Evolutionary conservation across 2,113 vertebrate genomes (phyloP).

Genomic region (Myrmecobius fasciatus): DNA sequence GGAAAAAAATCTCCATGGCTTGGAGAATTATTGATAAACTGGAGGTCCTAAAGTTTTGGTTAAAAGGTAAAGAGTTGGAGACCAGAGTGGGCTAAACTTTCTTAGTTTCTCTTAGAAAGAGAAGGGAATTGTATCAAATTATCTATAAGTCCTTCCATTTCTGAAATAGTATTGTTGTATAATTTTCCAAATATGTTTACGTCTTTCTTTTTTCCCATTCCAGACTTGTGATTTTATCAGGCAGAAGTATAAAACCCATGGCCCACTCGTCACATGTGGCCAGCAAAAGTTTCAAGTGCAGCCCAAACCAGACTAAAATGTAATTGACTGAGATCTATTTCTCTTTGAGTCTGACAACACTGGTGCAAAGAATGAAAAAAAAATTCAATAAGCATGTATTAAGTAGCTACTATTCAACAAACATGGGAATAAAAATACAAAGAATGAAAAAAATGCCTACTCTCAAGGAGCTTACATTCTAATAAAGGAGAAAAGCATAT

Average conservation of each 20-base stretch:
- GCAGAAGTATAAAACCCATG: not conserved
- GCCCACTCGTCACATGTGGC: not conserved
- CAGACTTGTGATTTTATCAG: not conserved
- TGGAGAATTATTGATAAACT: too few relatives aligned
- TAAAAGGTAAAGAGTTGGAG: too few relatives aligned
- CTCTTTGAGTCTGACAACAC: not conserved
- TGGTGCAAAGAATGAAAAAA: not conserved
- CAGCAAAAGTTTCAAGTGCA: not conserved
- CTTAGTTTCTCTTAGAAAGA: not conserved
- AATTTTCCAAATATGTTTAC: not conserved
- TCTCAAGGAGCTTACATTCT: not conserved
- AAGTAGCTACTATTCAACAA: not conserved
- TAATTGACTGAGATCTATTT: not conserved
- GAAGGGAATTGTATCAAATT: not conserved
- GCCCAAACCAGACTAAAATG: not conserved
- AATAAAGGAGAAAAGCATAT: not conserved
- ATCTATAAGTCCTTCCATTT: not conserved
- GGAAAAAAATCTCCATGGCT: too few relatives aligned
- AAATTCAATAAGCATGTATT: not conserved
- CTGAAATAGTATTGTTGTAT: not conserved
- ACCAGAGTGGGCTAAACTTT: not conserved
- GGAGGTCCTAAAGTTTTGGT: too few relatives aligned
- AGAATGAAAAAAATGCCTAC: not conserved
- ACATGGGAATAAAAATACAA: not conserved
- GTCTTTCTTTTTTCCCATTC: not conserved